Evolutionary conservation across 2,797 vertebrate species (phyloP).

Genomic region (Sebastes kiyomatsui): DNA sequence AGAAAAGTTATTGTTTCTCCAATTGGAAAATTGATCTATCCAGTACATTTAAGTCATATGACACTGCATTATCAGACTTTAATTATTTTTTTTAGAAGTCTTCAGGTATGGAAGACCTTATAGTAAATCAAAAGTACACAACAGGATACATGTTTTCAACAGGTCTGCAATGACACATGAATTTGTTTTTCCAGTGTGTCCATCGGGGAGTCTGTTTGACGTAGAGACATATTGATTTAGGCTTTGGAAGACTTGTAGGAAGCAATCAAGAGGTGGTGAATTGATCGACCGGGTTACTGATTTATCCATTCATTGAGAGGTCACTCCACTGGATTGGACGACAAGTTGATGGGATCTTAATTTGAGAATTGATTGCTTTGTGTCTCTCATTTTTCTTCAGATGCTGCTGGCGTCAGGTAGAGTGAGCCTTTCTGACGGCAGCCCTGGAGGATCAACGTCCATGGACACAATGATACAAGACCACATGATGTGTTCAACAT

Average conservation of each 20-base stretch:
- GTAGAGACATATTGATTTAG: constrained; percentile 45
- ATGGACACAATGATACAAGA: not conserved
- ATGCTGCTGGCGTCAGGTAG: not conserved
- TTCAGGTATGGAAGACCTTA: not conserved
- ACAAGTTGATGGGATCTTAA: constrained; percentile 55
- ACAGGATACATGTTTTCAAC: not conserved
- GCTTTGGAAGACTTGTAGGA: constrained; percentile 37
- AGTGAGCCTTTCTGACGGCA: not conserved
- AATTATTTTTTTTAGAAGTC: not conserved
- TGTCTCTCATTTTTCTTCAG: not conserved
- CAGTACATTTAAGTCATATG: not conserved
- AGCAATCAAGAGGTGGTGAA: constrained; percentile 57
- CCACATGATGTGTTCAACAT: not conserved
- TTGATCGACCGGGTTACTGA: constrained; percentile 49
- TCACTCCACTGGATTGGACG: constrained; percentile 31
- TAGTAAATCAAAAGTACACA: not conserved
- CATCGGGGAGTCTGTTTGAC: not conserved
- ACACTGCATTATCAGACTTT: not conserved
- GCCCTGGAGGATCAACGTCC: not conserved
- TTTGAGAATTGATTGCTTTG: constrained; percentile 55
- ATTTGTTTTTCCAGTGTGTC: not conserved
- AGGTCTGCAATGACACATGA: not conserved
- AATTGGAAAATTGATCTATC: not conserved
- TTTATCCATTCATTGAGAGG: constrained; percentile 44
- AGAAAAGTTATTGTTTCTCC: no score